Percentiles rank a stretch among this genome's conserved stretches.
phyloP scores from a whole-genome alignment of 2,888 invertebrate species.

The Meandrusa payeni region DNA sequence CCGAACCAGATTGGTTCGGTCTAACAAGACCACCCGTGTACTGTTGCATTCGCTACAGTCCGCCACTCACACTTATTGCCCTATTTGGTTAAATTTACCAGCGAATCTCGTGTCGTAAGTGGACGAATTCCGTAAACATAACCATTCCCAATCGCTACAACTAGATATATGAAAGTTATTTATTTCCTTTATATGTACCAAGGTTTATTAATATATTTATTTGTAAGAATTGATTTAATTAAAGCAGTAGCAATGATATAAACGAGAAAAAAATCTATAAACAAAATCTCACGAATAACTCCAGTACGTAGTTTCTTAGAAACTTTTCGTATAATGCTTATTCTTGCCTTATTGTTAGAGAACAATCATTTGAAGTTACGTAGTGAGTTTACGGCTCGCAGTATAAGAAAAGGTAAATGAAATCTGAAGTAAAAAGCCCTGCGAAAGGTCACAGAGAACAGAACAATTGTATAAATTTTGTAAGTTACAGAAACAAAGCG shows the following conservation, averaged over 20 bases:
- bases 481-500: constrained; percentile 16
- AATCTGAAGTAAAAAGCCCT: constrained; percentile 23
- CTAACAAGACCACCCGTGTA: constrained; percentile 60
- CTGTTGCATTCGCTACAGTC: constrained; percentile 52
- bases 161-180: constrained; percentile 7
- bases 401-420: constrained; percentile 27
- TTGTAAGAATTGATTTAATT: neutral
- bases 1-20: constrained; percentile 52
- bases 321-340: constrained; percentile 26
- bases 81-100: constrained; percentile 67
- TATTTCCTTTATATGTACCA: neutral
- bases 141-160: constrained; percentile 23
- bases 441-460: constrained; percentile 22
- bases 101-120: constrained; percentile 41
- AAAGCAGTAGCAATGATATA: neutral
- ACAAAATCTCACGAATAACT: constrained; percentile 18
- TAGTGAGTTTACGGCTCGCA: constrained; percentile 24
- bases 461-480: constrained; percentile 22
- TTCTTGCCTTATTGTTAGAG: constrained; percentile 25
- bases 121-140: constrained; percentile 34
- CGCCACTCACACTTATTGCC: constrained; percentile 54
- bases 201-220: neutral
- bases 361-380: constrained; percentile 26
- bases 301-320: constrained; percentile 19
- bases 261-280: constrained; percentile 6